phyloP scores from a whole-genome alignment of 1,140 invertebrate genomes.

The Cydia strobilella region DNA sequence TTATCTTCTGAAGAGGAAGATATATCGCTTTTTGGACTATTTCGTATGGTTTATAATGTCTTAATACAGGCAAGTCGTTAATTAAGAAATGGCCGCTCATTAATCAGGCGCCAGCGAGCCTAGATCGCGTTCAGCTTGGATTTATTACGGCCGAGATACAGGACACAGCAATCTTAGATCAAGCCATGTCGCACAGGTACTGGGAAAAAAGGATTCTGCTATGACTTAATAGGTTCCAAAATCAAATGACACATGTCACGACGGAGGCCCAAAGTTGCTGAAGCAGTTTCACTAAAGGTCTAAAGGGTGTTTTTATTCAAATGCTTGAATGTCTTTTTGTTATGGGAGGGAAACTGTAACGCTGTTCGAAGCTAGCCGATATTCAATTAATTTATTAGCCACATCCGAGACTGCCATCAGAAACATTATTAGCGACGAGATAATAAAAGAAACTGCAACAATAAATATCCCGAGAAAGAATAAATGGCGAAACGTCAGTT shows the following conservation, averaged over 20 bases:
- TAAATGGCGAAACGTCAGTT: slow-evolving; percentile 33
- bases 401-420: slow-evolving; percentile 37
- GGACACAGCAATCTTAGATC: background rate
- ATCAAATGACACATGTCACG: background rate
- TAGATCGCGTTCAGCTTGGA: slow-evolving; percentile 48
- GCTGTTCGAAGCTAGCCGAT: slow-evolving; percentile 37
- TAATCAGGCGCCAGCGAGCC: slow-evolving; percentile 51
- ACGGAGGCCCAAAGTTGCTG: slow-evolving; percentile 1
- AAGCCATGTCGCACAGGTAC: slow-evolving; percentile 34
- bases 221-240: background rate
- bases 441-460: slow-evolving; percentile 11
- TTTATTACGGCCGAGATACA: slow-evolving; percentile 57
- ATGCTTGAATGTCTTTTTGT: background rate
- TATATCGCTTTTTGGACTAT: background rate
- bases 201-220: background rate
- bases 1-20: no score
- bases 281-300: background rate
- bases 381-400: slow-evolving; percentile 44
- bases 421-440: slow-evolving; percentile 42
- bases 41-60: slow-evolving; percentile 36
- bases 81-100: slow-evolving; percentile 61
- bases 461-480: slow-evolving; percentile 39
- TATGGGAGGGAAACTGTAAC: background rate
- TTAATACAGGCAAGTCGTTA: slow-evolving; percentile 43
- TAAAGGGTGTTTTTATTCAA: background rate